Percentiles rank a stretch among this genome's conserved stretches.
phyloP scores from a whole-genome alignment of 2,113 vertebrate species.

The Candoia aspera region DNA sequence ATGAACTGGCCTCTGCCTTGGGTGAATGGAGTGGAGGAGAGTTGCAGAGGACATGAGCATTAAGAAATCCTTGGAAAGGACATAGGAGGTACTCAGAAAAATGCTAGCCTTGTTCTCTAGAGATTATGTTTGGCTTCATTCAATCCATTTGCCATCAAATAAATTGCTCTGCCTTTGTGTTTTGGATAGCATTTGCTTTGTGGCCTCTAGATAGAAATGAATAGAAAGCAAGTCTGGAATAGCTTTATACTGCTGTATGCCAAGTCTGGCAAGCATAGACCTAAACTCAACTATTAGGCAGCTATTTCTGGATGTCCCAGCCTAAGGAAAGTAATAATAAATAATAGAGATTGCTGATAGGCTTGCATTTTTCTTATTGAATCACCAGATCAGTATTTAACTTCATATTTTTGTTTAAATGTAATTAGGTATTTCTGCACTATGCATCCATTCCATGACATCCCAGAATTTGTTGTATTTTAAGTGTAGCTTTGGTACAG shows the following conservation, averaged over 20 bases:
- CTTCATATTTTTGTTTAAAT: slow-evolving; percentile 7
- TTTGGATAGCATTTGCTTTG: slow-evolving; percentile 62
- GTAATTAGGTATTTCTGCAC: background rate
- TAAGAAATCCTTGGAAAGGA: background rate
- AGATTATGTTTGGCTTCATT: slow-evolving; percentile 50
- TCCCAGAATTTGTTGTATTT: background rate
- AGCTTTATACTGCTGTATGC: slow-evolving; percentile 57
- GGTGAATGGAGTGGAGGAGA: background rate
- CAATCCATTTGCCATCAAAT: slow-evolving; percentile 56
- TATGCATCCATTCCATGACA: background rate
- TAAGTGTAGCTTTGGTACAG: background rate
- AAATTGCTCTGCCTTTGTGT: slow-evolving; percentile 62
- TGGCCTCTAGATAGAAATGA: slow-evolving; percentile 69
- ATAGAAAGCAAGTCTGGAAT: slow-evolving; percentile 59
- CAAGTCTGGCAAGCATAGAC: slow-evolving; percentile 25
- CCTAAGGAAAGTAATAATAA: slow-evolving; percentile 1
- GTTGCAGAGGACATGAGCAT: slow-evolving; percentile 40
- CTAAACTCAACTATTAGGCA: slow-evolving; percentile 28
- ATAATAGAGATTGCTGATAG: background rate
- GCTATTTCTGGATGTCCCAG: slow-evolving; percentile 43
- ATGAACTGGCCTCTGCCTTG: slow-evolving; percentile 29
- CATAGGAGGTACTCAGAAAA: slow-evolving; percentile 50
- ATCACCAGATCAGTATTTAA: slow-evolving; percentile 23
- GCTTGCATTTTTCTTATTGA: background rate
- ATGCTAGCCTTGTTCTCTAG: slow-evolving; percentile 52